A percentile compares a stretch with the other conserved stretches of the same genome.
Evolutionary conservation across 2,113 vertebrate genomes (phyloP).

Genomic region (Sminthopsis crassicaudata): DNA sequence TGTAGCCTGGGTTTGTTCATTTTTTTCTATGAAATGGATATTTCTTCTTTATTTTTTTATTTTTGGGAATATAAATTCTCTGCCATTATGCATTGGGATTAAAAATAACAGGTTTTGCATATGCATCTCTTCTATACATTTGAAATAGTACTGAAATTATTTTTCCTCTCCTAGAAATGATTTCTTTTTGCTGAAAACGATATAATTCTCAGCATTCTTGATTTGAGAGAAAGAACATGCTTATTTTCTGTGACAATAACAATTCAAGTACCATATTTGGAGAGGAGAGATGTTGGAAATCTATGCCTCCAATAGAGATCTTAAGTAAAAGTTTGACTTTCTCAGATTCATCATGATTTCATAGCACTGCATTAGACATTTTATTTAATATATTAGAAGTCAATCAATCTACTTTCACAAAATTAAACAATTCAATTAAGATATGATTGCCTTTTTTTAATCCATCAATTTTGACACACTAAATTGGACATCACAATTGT

Average conservation of each 20-base stretch:
- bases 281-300: conserved; percentile 43
- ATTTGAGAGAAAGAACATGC: background rate
- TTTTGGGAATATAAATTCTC: background rate
- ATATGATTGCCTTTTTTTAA: conserved; percentile 53
- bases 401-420: conserved; percentile 52
- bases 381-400: conserved; percentile 58
- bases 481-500: conserved; percentile 72
- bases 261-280: background rate
- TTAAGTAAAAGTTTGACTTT: conserved; percentile 33
- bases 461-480: conserved; percentile 64
- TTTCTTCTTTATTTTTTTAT: background rate
- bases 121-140: conserved; percentile 11
- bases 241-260: background rate
- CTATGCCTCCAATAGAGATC: conserved; percentile 7
- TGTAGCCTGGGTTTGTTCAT: conserved; percentile 24
- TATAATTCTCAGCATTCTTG: background rate
- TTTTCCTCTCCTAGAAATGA: conserved; percentile 17
- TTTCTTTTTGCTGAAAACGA: conserved; percentile 15
- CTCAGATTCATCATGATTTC: conserved; percentile 23
- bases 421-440: conserved; percentile 70
- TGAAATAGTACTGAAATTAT: conserved; percentile 6
- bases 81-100: background rate
- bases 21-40: conserved; percentile 6
- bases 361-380: conserved; percentile 1
- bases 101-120: conserved; percentile 3